phyloP scores from a whole-genome alignment of 2,113 vertebrate species.

The Rallus limicola region DNA sequence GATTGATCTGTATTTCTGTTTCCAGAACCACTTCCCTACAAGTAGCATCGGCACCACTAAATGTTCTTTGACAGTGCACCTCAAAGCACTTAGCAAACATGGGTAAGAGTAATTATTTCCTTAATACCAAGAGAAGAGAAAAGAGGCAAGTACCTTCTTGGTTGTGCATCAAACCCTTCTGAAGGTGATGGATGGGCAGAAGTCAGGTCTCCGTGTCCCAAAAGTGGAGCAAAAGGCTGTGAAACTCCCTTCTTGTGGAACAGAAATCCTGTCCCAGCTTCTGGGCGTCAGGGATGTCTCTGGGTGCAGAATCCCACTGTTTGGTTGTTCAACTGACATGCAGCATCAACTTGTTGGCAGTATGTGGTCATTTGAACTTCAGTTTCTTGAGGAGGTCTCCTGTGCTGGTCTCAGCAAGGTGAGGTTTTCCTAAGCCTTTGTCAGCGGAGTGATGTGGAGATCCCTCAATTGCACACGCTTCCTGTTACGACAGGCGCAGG shows the following conservation, averaged over 20 bases:
- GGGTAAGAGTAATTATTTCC: not conserved
- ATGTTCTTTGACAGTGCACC: not conserved
- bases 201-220: rapidly evolving
- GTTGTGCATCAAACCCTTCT: not conserved
- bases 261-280: not conserved
- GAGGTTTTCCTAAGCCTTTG: not conserved
- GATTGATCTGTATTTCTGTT: not conserved
- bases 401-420: not conserved
- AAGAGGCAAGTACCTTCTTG: not conserved
- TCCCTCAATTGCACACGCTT: not conserved
- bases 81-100: not conserved
- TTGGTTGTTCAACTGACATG: rapidly evolving
- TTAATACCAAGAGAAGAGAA: not conserved
- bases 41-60: not conserved
- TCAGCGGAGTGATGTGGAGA: rapidly evolving
- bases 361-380: not conserved
- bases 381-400: not conserved
- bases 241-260: not conserved
- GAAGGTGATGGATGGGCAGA: not conserved
- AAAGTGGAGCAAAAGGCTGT: not conserved
- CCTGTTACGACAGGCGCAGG: not conserved
- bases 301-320: rapidly evolving
- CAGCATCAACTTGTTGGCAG: not conserved
- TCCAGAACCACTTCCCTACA: not conserved
- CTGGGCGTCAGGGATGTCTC: not conserved